Percentiles rank a stretch among this genome's conserved stretches.
Conservation (phyloP, 2,888 invertebrate genomes). For the Noctua comes region DNA sequence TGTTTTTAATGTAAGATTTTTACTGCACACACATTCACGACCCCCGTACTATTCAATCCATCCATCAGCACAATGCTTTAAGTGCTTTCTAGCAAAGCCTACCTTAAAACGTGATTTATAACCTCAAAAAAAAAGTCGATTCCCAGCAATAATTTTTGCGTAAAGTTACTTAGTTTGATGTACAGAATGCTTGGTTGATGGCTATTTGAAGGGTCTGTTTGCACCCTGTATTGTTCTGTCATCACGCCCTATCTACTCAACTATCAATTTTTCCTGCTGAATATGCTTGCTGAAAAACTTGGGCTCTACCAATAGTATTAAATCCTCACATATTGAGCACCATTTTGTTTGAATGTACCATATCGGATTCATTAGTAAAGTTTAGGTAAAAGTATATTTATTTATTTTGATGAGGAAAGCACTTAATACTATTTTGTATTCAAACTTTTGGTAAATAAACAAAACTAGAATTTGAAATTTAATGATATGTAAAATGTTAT, state of each 20-base stretch:
- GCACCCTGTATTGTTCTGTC: background rate
- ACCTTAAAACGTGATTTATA: no score
- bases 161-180: no score
- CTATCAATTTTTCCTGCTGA: background rate
- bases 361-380: background rate
- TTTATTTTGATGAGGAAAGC: background rate
- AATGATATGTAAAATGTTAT: background rate
- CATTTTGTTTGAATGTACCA: no score
- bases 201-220: no score
- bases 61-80: no score
- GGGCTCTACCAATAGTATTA: background rate
- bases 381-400: background rate
- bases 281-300: background rate
- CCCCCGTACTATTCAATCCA: no score
- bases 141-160: no score
- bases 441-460: background rate
- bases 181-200: no score
- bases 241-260: background rate
- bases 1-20: no score
- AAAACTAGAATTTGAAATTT: background rate
- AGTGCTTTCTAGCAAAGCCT: no score
- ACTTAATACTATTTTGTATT: background rate
- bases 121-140: no score
- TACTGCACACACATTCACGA: no score
- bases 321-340: background rate